Evolutionary conservation across 1,140 invertebrate species (phyloP).

Genomic region (Prorops nasuta): DNA sequence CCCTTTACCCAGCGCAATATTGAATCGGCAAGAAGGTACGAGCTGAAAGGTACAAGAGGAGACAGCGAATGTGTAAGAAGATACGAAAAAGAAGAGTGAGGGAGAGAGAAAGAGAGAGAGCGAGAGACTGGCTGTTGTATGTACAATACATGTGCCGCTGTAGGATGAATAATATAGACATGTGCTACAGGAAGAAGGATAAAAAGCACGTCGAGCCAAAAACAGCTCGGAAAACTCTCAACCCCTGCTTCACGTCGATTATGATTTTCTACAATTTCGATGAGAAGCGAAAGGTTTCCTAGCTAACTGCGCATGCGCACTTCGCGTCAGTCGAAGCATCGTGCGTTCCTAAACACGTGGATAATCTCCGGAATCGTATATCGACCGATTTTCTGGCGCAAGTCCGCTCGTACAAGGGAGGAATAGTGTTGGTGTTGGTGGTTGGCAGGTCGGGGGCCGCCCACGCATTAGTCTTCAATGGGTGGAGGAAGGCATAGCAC

Average conservation of each 20-base stretch:
- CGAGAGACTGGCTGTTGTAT: not conserved
- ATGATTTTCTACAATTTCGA: no score
- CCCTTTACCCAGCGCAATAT: not conserved
- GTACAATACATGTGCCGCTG: no score
- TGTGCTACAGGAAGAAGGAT: no score
- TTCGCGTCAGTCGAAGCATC: no score
- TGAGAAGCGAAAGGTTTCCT: no score
- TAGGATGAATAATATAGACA: no score
- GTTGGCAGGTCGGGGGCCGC: not conserved
- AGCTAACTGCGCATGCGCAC: not conserved
- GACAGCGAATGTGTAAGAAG: not conserved
- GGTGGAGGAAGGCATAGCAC: no score
- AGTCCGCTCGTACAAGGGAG: conserved; percentile 9
- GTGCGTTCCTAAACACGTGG: conserved; percentile 33
- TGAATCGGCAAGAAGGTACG: not conserved
- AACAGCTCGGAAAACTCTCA: no score
- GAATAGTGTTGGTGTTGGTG: not conserved
- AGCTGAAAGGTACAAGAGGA: not conserved
- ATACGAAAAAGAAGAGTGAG: not conserved
- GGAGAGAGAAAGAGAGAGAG: not conserved
- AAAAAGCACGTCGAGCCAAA: no score
- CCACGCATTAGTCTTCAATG: not conserved
- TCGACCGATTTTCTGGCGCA: conserved; percentile 32
- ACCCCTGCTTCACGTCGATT: no score
- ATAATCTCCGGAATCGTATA: conserved; percentile 30